Base-by-base conservation (phyloP, 2,888 invertebrate genomes). In the Hirtodrosophila duncani region DNA sequence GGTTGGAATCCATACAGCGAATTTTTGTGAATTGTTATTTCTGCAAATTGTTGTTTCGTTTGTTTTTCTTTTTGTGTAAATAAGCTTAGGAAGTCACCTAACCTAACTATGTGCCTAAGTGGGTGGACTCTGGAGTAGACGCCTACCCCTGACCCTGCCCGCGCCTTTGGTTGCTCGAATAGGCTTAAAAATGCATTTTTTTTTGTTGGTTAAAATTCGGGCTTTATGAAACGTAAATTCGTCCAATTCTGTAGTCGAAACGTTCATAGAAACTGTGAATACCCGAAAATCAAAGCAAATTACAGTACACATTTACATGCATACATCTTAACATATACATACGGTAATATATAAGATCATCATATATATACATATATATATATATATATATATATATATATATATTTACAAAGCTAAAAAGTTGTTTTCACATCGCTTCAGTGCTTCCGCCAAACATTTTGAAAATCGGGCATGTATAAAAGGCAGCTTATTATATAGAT, bases 21-120 rank as follows among this genome's bases (percentile, higher is more conserved):
- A 41, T 45, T 21, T 30, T 31, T 37, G 17, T 37, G 27, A 37
- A 60, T 56, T 62, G 59, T 74, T 71, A 55, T 49, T 33, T 37
- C 21, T 27, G 33, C 37, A 20, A 23, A 21, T 53, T 26, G 57
- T 38, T 38, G 18, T 9, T 56, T 46, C 41, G 26, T 31, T 24
- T 14, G 17, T 24, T 23, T 11, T 11, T 29, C 8, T 13, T 29
- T 29, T 29, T 5, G 10, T 26, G 26, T 34, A 24, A 44, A 31
- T 50, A 50, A 39, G 39, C 27, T 24, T 29, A n/a, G n/a, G n/a
- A n/a, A n/a, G n/a, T n/a, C n/a, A n/a, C n/a, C n/a, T n/a, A n/a
- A n/a, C n/a, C n/a, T n/a, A n/a, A n/a, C n/a, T n/a, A 63, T 39
- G 72, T 70, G 70, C 72, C 70, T 69, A 43, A 36, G 51, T 50